phyloP scores from a whole-genome alignment of 2,797 vertebrate species.

The Xenentodon cancila region DNA sequence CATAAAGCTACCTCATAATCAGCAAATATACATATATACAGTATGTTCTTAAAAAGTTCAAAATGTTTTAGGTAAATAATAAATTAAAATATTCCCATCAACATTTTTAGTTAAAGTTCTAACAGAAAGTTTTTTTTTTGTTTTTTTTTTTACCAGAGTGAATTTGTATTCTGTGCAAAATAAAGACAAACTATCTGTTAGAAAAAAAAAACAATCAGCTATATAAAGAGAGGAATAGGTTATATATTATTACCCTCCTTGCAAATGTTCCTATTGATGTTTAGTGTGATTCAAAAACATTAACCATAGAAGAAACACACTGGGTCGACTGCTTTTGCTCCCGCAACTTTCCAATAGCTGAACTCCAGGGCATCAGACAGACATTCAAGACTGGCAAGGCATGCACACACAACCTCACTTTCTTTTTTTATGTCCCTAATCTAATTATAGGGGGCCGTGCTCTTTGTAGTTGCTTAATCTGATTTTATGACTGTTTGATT shows the following conservation, averaged over 20 bases:
- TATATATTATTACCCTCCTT: slow-evolving; percentile 45
- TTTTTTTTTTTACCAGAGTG: too few species aligned
- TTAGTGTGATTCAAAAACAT: too few species aligned
- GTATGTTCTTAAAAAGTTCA: too few species aligned
- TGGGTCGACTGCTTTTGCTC: slow-evolving; percentile 13
- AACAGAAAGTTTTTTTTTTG: too few species aligned
- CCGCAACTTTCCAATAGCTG: slow-evolving; percentile 14
- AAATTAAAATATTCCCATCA: too few species aligned
- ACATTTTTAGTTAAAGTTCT: too few species aligned
- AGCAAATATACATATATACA: too few species aligned
- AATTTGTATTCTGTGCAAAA: too few species aligned
- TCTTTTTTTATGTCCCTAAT: slow-evolving; percentile 65
- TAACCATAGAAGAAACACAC: too few species aligned
- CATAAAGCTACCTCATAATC: too few species aligned
- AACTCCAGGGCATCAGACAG: slow-evolving; percentile 29
- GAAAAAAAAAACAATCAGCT: not conserved
- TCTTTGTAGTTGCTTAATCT: slow-evolving; percentile 74
- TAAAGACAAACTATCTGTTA: too few species aligned
- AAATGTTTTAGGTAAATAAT: too few species aligned
- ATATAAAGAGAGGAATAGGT: slow-evolving; percentile 56
- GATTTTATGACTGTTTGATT: slow-evolving; percentile 80
- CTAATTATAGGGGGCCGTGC: slow-evolving; percentile 74
- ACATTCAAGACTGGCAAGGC: slow-evolving; percentile 37
- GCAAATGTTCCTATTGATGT: slow-evolving; percentile 20
- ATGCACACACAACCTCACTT: slow-evolving; percentile 35